These are phyloP conservation scores for Pygoscelis adeliae DNA, from an alignment of 2,113 vertebrate genomes.

Conservation along the genomic window DNA sequence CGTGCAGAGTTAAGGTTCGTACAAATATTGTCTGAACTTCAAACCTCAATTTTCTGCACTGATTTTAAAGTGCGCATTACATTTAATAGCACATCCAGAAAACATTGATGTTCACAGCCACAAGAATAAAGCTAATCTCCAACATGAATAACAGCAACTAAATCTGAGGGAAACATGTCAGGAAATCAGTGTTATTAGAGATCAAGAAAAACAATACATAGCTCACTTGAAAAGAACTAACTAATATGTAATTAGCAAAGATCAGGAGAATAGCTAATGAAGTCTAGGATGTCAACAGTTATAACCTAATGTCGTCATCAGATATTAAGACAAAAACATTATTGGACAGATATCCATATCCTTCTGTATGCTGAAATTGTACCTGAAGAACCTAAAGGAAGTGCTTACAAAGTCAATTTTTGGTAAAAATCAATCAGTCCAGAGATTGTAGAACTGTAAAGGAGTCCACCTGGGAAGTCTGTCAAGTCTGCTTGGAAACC, in stretches of 20 bases:
- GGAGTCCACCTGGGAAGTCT: neutral
- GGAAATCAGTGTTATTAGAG: neutral
- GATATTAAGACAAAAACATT: neutral
- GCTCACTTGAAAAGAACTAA: neutral
- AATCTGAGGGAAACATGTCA: neutral
- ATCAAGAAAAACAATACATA: neutral
- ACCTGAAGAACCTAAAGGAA: neutral
- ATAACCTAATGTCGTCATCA: neutral
- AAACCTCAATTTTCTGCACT: neutral
- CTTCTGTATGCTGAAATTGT: neutral
- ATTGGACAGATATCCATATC: neutral
- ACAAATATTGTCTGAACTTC: neutral
- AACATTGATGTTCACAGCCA: neutral
- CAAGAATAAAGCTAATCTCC: neutral
- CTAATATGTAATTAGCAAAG: neutral
- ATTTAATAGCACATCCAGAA: neutral
- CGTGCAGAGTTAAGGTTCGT: neutral
- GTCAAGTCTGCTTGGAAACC: neutral
- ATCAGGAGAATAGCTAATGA: neutral
- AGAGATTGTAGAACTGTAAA: neutral
- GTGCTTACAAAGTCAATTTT: neutral
- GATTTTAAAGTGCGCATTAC: neutral
- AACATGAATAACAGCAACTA: neutral
- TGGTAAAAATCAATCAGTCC: neutral
- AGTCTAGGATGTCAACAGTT: neutral